Percentiles rank a stretch among this genome's conserved stretches.
phyloP scores from a whole-genome alignment of 1,140 invertebrate genomes.

The Cotesia vestalis region DNA sequence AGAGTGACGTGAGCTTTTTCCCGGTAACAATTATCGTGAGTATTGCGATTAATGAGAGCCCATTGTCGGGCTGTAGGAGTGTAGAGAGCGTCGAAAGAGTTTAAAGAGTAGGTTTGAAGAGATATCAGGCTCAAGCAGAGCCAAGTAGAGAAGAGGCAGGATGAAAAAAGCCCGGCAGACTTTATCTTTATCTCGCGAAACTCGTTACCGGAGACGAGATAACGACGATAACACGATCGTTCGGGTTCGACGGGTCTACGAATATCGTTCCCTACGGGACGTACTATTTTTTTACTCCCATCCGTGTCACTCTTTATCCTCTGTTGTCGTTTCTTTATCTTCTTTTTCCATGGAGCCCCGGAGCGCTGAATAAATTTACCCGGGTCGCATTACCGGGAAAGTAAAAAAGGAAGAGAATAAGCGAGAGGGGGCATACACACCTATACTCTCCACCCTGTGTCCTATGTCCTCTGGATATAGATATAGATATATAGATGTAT shows the following conservation, averaged over 20 bases:
- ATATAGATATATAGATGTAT: background rate
- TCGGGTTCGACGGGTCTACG: constrained; percentile 26
- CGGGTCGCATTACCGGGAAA: constrained; percentile 17
- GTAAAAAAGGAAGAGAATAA: constrained; percentile 28
- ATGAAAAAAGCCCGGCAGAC: background rate
- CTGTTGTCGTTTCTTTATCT: constrained; percentile 6
- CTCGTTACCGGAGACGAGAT: constrained; percentile 33
- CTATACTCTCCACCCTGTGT: no score
- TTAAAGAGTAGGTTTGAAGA: background rate
- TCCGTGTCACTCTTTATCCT: constrained; percentile 26
- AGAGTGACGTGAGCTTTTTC: no score
- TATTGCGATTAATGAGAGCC: no score
- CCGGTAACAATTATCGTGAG: no score
- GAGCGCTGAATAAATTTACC: constrained; percentile 25
- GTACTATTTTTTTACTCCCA: constrained; percentile 27
- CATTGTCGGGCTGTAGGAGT: background rate
- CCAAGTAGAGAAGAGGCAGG: constrained; percentile 4
- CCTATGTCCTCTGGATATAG: no score
- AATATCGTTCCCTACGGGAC: constrained; percentile 30
- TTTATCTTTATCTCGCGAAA: constrained; percentile 20
- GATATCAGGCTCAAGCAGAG: background rate
- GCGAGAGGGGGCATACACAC: background rate
- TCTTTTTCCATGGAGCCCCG: constrained; percentile 7
- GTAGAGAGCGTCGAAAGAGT: background rate
- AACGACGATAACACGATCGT: constrained; percentile 36